Percentiles rank a stretch among this genome's conserved stretches.
These are phyloP conservation scores for Fregata magnificens DNA, from an alignment of 2,113 vertebrate genomes.

Conservation along the genomic window DNA sequence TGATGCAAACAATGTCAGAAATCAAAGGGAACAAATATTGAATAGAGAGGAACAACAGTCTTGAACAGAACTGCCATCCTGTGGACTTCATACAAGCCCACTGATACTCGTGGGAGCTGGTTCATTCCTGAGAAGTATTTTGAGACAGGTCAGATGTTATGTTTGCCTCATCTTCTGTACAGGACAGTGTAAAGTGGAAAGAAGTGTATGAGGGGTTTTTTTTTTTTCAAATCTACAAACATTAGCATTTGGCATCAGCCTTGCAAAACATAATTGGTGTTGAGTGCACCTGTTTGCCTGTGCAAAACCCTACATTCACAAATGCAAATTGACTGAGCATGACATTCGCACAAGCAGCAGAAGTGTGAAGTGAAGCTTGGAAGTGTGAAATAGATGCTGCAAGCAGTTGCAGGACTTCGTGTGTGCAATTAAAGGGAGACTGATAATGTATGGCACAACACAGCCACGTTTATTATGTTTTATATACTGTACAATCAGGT, in stretches of 20 bases:
- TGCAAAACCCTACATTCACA: not conserved
- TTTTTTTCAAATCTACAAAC: not conserved
- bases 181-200: not conserved
- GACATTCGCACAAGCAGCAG: not conserved
- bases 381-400: not conserved
- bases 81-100: not conserved
- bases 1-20: constrained; percentile 46
- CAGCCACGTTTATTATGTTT: not conserved
- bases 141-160: not conserved
- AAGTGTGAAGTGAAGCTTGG: not conserved
- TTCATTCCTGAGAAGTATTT: not conserved
- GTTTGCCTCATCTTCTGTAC: not conserved
- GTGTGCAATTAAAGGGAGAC: not conserved
- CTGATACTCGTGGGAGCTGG: not conserved
- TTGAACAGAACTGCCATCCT: not conserved
- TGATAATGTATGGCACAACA: not conserved
- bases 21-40: not conserved
- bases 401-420: not conserved
- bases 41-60: not conserved
- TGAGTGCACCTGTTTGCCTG: not conserved
- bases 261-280: not conserved
- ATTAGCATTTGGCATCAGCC: not conserved
- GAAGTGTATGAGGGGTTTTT: not conserved
- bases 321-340: not conserved
- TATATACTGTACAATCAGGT: not conserved